Evolutionary conservation across 2,797 vertebrate species (phyloP).

Genomic region (Oryzias sinensis): DNA sequence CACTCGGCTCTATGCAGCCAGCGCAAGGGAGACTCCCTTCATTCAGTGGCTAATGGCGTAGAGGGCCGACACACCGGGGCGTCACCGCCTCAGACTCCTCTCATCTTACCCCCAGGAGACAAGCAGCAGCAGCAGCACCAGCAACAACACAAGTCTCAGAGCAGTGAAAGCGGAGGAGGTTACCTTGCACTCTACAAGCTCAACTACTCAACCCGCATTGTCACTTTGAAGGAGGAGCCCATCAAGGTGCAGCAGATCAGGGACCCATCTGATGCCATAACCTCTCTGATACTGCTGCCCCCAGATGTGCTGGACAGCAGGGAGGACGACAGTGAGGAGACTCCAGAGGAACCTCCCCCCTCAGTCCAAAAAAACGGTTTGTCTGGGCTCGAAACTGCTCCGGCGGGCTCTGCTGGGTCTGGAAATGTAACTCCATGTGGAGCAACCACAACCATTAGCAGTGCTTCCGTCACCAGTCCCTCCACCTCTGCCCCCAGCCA

Average conservation of each 20-base stretch:
- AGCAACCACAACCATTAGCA: constrained; percentile 46
- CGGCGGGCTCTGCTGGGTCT: constrained; percentile 38
- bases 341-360: constrained; percentile 83
- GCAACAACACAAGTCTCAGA: constrained; percentile 68
- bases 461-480: constrained; percentile 20
- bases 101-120: constrained; percentile 78
- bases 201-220: constrained; percentile 96
- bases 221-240: constrained; percentile 95
- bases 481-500: constrained; percentile 47
- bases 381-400: constrained; percentile 33
- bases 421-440: constrained; percentile 59
- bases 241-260: constrained; percentile 96
- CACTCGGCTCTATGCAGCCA: constrained; percentile 95
- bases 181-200: constrained; percentile 97
- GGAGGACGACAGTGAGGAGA: constrained; percentile 95
- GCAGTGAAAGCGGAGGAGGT: constrained; percentile 85
- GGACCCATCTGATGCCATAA: constrained; percentile 93
- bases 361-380: constrained; percentile 81
- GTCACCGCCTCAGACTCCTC: constrained; percentile 82
- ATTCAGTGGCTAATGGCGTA: constrained; percentile 77
- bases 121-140: constrained; percentile 64
- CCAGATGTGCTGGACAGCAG: constrained; percentile 93
- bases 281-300: constrained; percentile 93
- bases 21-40: constrained; percentile 84
- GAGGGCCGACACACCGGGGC: constrained; percentile 82